Evolutionary conservation across 2,797 vertebrate genomes (phyloP).

Genomic region (Poeciliopsis paucimaculata): DNA sequence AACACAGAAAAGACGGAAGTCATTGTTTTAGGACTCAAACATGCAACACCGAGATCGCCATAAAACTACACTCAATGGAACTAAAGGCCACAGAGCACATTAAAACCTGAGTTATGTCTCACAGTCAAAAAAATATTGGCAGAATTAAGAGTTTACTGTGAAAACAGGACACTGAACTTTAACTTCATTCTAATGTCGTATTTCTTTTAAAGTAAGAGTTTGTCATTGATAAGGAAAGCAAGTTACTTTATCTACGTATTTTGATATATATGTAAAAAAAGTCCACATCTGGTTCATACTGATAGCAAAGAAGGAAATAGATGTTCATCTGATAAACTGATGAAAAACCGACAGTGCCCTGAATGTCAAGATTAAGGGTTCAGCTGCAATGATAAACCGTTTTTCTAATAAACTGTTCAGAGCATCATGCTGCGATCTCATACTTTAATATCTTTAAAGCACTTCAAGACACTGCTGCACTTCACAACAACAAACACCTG

Average conservation of each 20-base stretch:
- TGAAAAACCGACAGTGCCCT: not conserved
- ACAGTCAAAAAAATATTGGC: not conserved
- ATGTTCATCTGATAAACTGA: not conserved
- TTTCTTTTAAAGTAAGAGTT: not conserved
- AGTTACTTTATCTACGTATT: not conserved
- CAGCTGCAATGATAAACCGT: not conserved
- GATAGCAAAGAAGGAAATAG: not conserved
- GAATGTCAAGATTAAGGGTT: not conserved
- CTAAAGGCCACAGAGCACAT: not conserved
- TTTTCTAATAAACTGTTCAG: not conserved
- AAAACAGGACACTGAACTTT: not conserved
- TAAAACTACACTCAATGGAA: not conserved
- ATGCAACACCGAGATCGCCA: not conserved
- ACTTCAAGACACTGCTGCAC: not conserved
- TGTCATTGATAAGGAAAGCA: not conserved
- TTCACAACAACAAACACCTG: not conserved
- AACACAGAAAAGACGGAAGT: not conserved
- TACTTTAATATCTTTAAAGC: slow-evolving; percentile 3
- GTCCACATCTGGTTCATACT: not conserved
- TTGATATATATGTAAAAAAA: not conserved
- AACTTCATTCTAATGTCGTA: not conserved
- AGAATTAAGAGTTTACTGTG: not conserved
- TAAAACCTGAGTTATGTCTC: not conserved
- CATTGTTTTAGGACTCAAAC: not conserved
- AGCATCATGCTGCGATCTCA: not conserved